Evolutionary conservation across 2,797 vertebrate species (phyloP).

Genomic region (Cercopithecus neglectus): DNA sequence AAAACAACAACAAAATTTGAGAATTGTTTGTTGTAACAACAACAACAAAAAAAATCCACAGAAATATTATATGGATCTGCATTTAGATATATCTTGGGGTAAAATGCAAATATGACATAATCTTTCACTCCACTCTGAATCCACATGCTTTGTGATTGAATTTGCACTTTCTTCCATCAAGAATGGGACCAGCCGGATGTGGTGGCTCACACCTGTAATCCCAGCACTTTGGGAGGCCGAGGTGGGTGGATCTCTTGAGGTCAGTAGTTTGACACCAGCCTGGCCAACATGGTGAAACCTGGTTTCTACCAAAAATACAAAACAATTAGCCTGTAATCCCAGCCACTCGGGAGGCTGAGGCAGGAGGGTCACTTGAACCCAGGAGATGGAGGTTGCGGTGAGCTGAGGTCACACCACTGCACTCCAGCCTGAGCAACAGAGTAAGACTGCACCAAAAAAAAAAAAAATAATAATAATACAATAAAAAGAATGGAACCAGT

Average conservation of each 20-base stretch:
- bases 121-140: neutral
- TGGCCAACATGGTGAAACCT: neutral
- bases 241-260: neutral
- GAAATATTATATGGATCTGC: neutral
- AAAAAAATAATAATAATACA: too few relatives aligned
- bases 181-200: rapidly evolving
- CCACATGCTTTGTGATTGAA: neutral
- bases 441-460: neutral
- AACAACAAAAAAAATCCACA: neutral
- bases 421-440: neutral
- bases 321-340: neutral
- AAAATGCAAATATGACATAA: neutral
- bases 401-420: neutral
- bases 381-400: neutral
- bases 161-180: neutral
- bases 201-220: neutral
- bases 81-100: neutral
- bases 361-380: neutral
- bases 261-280: neutral
- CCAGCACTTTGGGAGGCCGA: neutral
- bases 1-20: neutral
- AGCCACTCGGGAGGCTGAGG: neutral
- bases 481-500: neutral
- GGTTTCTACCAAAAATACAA: neutral
- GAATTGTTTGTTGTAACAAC: neutral